A percentile compares a stretch with the other conserved stretches of the same genome.
phyloP scores from a whole-genome alignment of 1,140 invertebrate genomes.

The Sminthurides bifidus region DNA sequence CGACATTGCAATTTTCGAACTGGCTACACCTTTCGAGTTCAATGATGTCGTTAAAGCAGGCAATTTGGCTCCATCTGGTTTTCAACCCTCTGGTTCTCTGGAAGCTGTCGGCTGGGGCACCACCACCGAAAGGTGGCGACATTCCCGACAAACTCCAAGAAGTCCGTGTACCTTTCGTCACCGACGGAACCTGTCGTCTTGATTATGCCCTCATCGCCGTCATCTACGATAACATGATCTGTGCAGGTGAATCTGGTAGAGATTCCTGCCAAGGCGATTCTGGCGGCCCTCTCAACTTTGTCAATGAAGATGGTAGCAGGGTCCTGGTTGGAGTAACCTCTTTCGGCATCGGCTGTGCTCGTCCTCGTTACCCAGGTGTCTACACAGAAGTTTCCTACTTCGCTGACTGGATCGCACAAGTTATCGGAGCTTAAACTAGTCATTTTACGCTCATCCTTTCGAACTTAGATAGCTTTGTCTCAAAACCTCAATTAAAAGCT shows the following conservation, averaged over 20 bases:
- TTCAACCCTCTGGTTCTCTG: background rate
- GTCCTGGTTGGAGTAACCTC: slow-evolving; percentile 40
- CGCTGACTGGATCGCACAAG: slow-evolving; percentile 33
- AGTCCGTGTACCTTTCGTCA: slow-evolving; percentile 7
- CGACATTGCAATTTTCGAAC: background rate
- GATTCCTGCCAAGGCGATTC: slow-evolving; percentile 33
- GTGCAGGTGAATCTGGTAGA: slow-evolving; percentile 34
- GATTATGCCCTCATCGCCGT: slow-evolving; percentile 20
- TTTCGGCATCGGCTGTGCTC: slow-evolving; percentile 39
- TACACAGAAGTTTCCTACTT: slow-evolving; percentile 37
- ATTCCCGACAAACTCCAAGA: slow-evolving; percentile 6
- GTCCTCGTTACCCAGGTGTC: slow-evolving; percentile 37
- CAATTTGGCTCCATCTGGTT: background rate
- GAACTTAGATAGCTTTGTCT: no score
- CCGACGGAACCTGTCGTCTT: slow-evolving; percentile 15
- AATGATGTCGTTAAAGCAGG: background rate
- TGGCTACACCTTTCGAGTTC: background rate
- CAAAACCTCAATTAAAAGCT: no score
- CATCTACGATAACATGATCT: slow-evolving; percentile 29
- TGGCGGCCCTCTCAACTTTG: slow-evolving; percentile 3
- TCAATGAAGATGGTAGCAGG: background rate
- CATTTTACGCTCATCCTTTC: no score
- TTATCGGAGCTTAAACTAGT: no score
- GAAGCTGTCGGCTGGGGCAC: slow-evolving; percentile 1
- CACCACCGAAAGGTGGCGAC: background rate